Conservation (phyloP, 2,113 vertebrate genomes). For the Platanista minor region DNA sequence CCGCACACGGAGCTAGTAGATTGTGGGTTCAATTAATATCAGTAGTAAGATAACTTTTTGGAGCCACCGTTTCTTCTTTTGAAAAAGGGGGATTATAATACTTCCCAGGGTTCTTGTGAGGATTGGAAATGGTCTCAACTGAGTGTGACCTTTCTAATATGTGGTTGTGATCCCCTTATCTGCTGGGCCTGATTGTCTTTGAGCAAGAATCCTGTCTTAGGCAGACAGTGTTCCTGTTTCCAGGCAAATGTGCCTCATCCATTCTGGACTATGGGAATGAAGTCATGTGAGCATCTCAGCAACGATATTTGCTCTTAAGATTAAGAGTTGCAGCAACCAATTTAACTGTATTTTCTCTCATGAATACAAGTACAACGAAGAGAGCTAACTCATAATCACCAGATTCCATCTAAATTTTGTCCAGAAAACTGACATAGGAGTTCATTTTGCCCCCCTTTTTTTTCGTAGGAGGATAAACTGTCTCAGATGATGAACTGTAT, state of each 20-base stretch:
- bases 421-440: not conserved
- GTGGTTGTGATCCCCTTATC: not conserved
- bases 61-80: not conserved
- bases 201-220: not conserved
- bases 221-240: not conserved
- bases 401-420: not conserved
- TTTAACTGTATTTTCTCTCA: slow-evolving; percentile 31
- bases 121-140: not conserved
- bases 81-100: not conserved
- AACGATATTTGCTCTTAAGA: slow-evolving; percentile 15
- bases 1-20: not conserved
- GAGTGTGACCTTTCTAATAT: not conserved
- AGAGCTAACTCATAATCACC: not conserved
- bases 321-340: not conserved
- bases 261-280: not conserved
- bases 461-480: not conserved
- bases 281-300: not conserved
- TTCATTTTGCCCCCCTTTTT: not conserved
- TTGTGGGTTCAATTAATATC: not conserved
- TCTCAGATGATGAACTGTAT: not conserved
- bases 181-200: not conserved
- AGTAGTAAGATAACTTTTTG: slow-evolving; percentile 1
- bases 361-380: not conserved
- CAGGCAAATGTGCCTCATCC: not conserved
- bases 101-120: not conserved